These are phyloP conservation scores for Rhinoderma darwinii DNA, from an alignment of 2,113 vertebrate genomes.

Conservation along the genomic window DNA sequence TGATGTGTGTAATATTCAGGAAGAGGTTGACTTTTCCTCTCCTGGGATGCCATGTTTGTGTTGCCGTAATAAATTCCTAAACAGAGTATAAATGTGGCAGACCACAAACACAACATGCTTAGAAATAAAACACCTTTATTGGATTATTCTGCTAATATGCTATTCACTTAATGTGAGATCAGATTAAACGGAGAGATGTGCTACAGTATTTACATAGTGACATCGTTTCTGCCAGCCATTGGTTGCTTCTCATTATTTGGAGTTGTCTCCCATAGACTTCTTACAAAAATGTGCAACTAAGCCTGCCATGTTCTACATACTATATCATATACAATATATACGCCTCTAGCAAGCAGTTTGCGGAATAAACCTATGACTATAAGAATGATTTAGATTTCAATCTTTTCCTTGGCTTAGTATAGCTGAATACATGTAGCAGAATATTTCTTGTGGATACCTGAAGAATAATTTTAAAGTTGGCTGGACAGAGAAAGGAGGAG, in stretches of 20 bases:
- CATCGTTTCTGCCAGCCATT: neutral
- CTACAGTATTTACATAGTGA: neutral
- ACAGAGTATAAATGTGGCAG: neutral
- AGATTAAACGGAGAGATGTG: neutral
- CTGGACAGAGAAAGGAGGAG: too few relatives aligned
- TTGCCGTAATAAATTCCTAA: conserved; percentile 38
- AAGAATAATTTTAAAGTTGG: too few relatives aligned
- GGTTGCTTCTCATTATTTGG: neutral
- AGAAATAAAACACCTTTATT: neutral
- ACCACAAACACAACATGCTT: neutral
- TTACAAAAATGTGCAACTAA: too few relatives aligned
- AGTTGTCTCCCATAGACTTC: too few relatives aligned
- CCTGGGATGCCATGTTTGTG: conserved; percentile 46
- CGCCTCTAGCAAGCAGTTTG: too few relatives aligned
- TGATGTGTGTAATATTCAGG: conserved; percentile 19
- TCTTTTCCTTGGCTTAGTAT: too few relatives aligned
- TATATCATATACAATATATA: too few relatives aligned
- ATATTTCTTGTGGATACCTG: too few relatives aligned
- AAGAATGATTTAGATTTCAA: too few relatives aligned
- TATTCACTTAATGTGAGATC: neutral
- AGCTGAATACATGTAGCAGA: too few relatives aligned
- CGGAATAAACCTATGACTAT: too few relatives aligned
- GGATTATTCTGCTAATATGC: neutral
- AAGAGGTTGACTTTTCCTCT: conserved; percentile 16
- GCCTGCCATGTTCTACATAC: too few relatives aligned